A percentile compares a stretch with the other conserved stretches of the same genome.
These are phyloP conservation scores for Platypus cylindrus DNA, from an alignment of 2,888 invertebrate species.

Conservation along the genomic window DNA sequence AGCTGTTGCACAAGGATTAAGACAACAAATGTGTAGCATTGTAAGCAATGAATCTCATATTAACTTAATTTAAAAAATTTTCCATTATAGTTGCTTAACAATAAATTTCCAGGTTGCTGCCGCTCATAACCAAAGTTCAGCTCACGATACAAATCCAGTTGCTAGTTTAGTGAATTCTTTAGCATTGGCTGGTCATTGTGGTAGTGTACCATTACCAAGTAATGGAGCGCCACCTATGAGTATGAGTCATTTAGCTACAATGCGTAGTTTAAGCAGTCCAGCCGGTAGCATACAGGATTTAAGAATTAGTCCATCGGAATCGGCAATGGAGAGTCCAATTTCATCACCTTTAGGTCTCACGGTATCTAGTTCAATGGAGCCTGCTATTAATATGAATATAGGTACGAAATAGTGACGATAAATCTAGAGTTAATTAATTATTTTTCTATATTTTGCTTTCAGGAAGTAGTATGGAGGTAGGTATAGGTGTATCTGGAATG, in stretches of 20 bases:
- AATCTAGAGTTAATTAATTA: too few species aligned
- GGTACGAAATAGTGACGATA: too few species aligned
- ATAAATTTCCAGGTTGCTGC: conserved; percentile 45
- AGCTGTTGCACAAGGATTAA: conserved; percentile 71
- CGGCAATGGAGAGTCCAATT: conserved; percentile 44
- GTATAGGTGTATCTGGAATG: conserved; percentile 48
- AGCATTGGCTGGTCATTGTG: conserved; percentile 33
- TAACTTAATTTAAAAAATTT: neutral
- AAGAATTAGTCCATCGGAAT: conserved; percentile 37
- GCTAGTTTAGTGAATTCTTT: conserved; percentile 34
- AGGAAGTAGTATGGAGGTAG: conserved; percentile 42
- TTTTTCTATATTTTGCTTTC: conserved; percentile 12
- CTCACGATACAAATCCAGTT: conserved; percentile 34
- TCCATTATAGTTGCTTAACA: too few species aligned
- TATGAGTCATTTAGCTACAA: conserved; percentile 31
- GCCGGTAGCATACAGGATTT: conserved; percentile 37
- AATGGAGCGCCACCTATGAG: conserved; percentile 33
- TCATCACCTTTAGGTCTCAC: conserved; percentile 49
- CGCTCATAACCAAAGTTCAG: conserved; percentile 42
- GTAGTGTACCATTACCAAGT: conserved; percentile 28
- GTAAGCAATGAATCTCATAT: conserved; percentile 28
- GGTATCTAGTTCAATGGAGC: conserved; percentile 37
- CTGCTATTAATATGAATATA: conserved; percentile 32
- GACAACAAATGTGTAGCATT: conserved; percentile 79
- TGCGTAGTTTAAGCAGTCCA: conserved; percentile 35